Conservation (phyloP, 2,888 invertebrate genomes). For the Platerodrilus igneus region DNA sequence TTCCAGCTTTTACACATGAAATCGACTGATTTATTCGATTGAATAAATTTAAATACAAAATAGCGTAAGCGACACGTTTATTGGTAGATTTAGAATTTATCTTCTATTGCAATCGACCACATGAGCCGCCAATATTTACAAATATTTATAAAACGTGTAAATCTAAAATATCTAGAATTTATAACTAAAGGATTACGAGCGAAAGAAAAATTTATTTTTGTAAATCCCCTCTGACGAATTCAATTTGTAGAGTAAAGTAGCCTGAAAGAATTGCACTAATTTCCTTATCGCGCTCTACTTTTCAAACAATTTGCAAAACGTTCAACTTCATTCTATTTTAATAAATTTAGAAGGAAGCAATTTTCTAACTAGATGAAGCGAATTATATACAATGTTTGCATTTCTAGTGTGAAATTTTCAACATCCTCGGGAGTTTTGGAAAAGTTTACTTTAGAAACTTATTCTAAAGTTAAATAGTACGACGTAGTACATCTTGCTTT, state of each 20-base stretch:
- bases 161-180: constrained; percentile 5
- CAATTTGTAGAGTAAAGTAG: constrained; percentile 30
- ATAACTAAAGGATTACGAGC: constrained; percentile 5
- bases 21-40: constrained; percentile 32
- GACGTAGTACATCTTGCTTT: too few species aligned
- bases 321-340: constrained; percentile 28
- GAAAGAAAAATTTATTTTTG: constrained; percentile 24
- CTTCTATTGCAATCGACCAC: constrained; percentile 17
- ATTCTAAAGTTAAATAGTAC: too few species aligned
- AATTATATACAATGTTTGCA: constrained; percentile 24
- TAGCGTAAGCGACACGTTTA: constrained; percentile 30
- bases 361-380: constrained; percentile 24
- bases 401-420: too few species aligned
- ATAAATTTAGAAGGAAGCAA: constrained; percentile 29
- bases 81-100: too few species aligned
- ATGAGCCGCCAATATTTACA: too few species aligned
- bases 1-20: constrained; percentile 37
- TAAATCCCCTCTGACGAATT: constrained; percentile 29
- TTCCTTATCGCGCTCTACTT: constrained; percentile 31
- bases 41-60: constrained; percentile 34
- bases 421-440: too few species aligned
- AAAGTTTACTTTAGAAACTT: too few species aligned
- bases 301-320: constrained; percentile 30
- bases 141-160: too few species aligned
- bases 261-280: constrained; percentile 31